A percentile compares a stretch with the other conserved stretches of the same genome.
phyloP scores from a whole-genome alignment of 2,113 vertebrate species.

The Ginglymostoma cirratum region DNA sequence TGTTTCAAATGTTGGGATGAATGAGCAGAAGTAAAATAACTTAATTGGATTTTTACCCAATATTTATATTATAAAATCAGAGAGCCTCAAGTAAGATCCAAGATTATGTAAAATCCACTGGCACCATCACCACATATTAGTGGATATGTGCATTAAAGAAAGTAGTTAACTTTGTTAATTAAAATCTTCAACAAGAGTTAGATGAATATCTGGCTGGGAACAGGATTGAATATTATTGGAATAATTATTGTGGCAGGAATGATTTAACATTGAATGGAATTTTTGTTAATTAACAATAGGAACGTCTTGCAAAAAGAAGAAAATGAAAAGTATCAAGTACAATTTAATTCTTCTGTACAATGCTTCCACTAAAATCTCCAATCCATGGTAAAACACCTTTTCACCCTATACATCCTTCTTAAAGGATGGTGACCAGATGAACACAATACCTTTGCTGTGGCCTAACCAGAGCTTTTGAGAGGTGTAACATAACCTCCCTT shows the following conservation, averaged over 20 bases:
- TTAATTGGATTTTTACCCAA: background rate
- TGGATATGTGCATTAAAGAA: background rate
- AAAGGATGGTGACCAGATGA: background rate
- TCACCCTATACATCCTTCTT: background rate
- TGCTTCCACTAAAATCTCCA: background rate
- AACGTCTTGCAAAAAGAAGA: background rate
- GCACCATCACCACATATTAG: background rate
- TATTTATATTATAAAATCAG: background rate
- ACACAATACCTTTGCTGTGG: background rate
- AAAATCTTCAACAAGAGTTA: background rate
- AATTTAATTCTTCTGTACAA: background rate
- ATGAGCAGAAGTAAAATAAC: background rate
- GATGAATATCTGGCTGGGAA: background rate
- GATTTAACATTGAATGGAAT: background rate
- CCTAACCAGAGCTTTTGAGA: background rate
- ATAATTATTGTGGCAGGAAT: background rate
- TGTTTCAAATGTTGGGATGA: background rate
- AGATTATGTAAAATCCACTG: background rate
- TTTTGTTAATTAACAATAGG: background rate
- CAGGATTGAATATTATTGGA: background rate
- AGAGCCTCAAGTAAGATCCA: background rate
- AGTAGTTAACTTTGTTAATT: background rate
- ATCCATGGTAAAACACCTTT: background rate
- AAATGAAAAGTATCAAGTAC: background rate
- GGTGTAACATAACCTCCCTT: background rate